phyloP scores from a whole-genome alignment of 2,888 invertebrate species.

The Stenchaetothrips biformis region DNA sequence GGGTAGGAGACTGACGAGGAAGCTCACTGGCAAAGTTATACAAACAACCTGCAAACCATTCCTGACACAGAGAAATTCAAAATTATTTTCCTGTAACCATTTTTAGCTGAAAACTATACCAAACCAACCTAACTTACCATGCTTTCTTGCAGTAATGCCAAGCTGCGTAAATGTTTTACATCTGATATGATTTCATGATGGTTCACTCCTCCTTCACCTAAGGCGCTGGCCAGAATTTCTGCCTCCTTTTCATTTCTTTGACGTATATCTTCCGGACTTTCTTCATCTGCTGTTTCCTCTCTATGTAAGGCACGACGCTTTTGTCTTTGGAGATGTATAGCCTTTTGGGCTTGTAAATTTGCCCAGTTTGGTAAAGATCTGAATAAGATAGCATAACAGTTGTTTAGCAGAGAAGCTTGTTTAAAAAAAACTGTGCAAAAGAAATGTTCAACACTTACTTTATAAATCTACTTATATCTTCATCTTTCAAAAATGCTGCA shows the following conservation, averaged over 20 bases:
- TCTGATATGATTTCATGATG: constrained; percentile 83
- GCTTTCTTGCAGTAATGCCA: constrained; percentile 88
- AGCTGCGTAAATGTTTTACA: constrained; percentile 70
- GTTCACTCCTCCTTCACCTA: constrained; percentile 81
- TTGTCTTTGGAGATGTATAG: constrained; percentile 41
- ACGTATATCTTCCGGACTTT: constrained; percentile 72
- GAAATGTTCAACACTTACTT: constrained; percentile 54
- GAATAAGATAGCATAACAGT: constrained; percentile 34
- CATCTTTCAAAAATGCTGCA: constrained; percentile 87
- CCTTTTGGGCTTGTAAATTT: constrained; percentile 51
- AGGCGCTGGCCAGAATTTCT: constrained; percentile 85
- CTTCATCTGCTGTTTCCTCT: constrained; percentile 59
- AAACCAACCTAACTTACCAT: constrained; percentile 55
- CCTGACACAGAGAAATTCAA: constrained; percentile 48
- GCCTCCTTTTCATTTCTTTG: constrained; percentile 82
- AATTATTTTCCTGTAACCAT: background rate
- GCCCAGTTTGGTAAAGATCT: constrained; percentile 76
- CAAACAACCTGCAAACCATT: constrained; percentile 72
- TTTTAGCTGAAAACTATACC: constrained; percentile 16
- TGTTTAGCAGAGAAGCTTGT: background rate
- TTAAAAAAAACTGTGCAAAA: constrained; percentile 8
- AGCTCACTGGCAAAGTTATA: constrained; percentile 55
- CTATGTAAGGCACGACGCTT: constrained; percentile 45
- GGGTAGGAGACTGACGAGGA: constrained; percentile 42
- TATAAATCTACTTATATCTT: constrained; percentile 88